phyloP scores from a whole-genome alignment of 2,888 invertebrate species.

The Caenorhabditis afra region DNA sequence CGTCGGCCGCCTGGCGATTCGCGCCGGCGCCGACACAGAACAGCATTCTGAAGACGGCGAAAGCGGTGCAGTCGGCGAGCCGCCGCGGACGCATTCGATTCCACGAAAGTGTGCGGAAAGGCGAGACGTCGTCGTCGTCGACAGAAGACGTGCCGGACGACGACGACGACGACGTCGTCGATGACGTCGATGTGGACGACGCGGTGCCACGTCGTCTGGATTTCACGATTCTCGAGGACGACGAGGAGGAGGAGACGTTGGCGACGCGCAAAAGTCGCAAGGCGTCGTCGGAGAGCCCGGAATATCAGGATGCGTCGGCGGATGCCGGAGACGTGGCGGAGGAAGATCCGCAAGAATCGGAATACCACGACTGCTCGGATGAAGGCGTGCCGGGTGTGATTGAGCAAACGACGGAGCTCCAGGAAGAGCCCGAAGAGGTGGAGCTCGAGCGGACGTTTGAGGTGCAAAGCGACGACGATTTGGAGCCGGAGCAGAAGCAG shows the following conservation, averaged over 20 bases:
- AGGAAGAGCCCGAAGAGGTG: no score
- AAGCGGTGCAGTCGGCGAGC: conserved; percentile 31
- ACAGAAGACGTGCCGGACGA: not conserved
- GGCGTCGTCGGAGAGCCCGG: no score
- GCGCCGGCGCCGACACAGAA: conserved; percentile 19
- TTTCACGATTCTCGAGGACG: conserved; percentile 33
- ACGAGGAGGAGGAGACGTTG: conserved; percentile 2
- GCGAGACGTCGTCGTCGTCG: no score
- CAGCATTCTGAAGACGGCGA: conserved; percentile 45
- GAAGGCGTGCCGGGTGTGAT: no score
- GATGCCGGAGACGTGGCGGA: no score
- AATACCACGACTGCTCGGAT: no score
- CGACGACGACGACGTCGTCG: not conserved
- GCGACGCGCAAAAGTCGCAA: not conserved
- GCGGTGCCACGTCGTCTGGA: conserved; percentile 7
- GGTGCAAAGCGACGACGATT: no score
- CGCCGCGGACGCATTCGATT: conserved; percentile 42
- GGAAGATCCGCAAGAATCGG: no score
- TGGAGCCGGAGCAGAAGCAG: no score
- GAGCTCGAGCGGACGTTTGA: no score
- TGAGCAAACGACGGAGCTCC: no score
- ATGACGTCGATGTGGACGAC: not conserved
- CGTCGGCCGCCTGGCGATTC: not conserved
- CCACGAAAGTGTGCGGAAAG: conserved; percentile 27
- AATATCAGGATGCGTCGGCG: no score